phyloP scores from a whole-genome alignment of 2,797 vertebrate species.

The Numenius phaeopus region DNA sequence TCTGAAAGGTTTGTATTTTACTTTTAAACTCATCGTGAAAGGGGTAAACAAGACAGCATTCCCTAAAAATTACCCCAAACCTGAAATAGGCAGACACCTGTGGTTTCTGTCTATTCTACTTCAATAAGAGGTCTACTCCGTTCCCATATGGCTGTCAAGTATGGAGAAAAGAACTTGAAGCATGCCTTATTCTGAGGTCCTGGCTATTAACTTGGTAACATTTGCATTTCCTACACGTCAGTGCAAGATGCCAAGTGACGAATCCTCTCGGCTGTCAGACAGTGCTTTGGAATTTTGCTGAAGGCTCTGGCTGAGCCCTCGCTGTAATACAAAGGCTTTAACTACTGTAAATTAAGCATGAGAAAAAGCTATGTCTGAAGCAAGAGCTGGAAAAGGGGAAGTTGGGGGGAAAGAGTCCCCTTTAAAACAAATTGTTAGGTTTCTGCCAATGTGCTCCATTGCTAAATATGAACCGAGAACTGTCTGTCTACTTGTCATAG shows the following conservation, averaged over 20 bases:
- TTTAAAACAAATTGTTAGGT: not conserved
- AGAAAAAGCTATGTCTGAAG: not conserved
- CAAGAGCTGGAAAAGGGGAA: not conserved
- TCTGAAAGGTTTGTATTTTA: not conserved
- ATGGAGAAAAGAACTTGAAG: not conserved
- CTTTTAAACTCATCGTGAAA: not conserved
- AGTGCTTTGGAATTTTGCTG: constrained; percentile 48
- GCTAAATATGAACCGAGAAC: constrained; percentile 2
- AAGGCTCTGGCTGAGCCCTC: constrained; percentile 25
- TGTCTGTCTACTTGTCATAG: constrained; percentile 25
- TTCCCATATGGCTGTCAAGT: not conserved
- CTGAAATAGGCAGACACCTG: not conserved
- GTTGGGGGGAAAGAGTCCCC: not conserved
- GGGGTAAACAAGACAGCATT: constrained; percentile 4
- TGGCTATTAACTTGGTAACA: constrained; percentile 5
- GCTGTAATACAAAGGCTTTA: constrained; percentile 24
- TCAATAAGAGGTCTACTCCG: not conserved
- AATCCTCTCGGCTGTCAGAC: constrained; percentile 41
- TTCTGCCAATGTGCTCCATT: not conserved
- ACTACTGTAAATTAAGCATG: constrained; percentile 32
- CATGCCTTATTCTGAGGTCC: not conserved
- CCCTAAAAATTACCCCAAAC: not conserved
- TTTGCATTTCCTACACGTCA: constrained; percentile 17
- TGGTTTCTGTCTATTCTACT: not conserved
- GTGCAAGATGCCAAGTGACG: not conserved